Base-by-base conservation (phyloP, 2,888 invertebrate species). In the Parascotia fuliginaria region DNA sequence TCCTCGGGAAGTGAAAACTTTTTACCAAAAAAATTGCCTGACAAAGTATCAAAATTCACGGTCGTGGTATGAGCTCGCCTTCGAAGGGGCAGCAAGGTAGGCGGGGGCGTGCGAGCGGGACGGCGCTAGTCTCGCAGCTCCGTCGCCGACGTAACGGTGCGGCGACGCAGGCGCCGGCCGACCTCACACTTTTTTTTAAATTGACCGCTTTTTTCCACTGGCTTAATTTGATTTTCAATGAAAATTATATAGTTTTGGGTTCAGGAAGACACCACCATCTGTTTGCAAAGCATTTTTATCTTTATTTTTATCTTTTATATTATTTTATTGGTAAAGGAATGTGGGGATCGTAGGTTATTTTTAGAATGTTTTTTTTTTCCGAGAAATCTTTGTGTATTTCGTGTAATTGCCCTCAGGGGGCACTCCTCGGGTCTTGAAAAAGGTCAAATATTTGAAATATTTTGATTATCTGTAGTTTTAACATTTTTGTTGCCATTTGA, bases 81-180 rank as follows among this genome's bases (percentile, higher is more conserved):
- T 75, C 75, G 73, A 69, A 71, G 81, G 83, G 82, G 83, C 79
- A 80, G 83, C 76, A 75, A 55, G 74, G 87, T 85, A 83, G 89
- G 88, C 86, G 87, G 79, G 69, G 72, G 76, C 68, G 80, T 58
- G 66, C 38, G 77, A 90, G 68, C 43, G 85, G 79, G 85, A 85
- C 64, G 42, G 69, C 44, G 15, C 54, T 55, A 75, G 41, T 55
- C 49, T 39, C 50, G 39, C 55, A 59, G 65, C 66, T 57, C 51
- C 77, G 70, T 57, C 65, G 45, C 29, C 48, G 58, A 56, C 45
- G 60, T 89, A 87, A 87, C 89, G 89, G 85, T 80, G 73, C 62
- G 53, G 3, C 43, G 71, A 83, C 85, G 85, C 85, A 60, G 39
- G 75, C 79, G 80, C 79, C 72, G 75, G 48, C 60, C 81, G 79